Percentiles rank a stretch among this genome's conserved stretches.
These are phyloP conservation scores for Phoebastria nigripes DNA, from an alignment of 2,797 vertebrate species.

Conservation along the genomic window DNA sequence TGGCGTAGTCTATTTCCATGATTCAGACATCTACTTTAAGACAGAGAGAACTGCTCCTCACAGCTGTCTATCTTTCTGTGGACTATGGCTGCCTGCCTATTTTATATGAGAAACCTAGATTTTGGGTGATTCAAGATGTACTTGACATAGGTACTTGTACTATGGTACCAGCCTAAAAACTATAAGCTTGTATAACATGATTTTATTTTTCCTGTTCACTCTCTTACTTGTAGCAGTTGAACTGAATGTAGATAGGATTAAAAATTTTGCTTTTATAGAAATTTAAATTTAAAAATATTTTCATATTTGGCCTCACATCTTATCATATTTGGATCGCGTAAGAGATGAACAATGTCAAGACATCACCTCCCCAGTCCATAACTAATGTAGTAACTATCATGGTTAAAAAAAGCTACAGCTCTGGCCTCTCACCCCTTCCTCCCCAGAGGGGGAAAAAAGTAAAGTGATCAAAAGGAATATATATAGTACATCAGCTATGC, in stretches of 20 bases:
- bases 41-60: background rate
- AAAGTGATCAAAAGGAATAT: background rate
- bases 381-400: background rate
- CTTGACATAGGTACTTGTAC: background rate
- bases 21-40: constrained; percentile 33
- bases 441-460: background rate
- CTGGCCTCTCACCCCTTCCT: background rate
- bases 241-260: background rate
- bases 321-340: background rate
- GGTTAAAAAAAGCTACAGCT: background rate
- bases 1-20: background rate
- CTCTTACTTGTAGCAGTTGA: background rate
- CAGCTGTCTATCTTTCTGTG: background rate
- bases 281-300: background rate
- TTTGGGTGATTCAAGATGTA: background rate
- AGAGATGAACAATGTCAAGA: background rate
- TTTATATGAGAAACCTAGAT: background rate
- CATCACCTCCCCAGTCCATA: background rate
- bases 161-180: background rate
- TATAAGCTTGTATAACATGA: rapidly evolving
- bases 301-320: background rate
- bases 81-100: background rate
- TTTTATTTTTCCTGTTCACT: background rate
- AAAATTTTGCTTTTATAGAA: background rate
- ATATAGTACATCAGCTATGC: background rate